Evolutionary conservation across 2,113 vertebrate species (phyloP).

Genomic region (Limanda limanda): DNA sequence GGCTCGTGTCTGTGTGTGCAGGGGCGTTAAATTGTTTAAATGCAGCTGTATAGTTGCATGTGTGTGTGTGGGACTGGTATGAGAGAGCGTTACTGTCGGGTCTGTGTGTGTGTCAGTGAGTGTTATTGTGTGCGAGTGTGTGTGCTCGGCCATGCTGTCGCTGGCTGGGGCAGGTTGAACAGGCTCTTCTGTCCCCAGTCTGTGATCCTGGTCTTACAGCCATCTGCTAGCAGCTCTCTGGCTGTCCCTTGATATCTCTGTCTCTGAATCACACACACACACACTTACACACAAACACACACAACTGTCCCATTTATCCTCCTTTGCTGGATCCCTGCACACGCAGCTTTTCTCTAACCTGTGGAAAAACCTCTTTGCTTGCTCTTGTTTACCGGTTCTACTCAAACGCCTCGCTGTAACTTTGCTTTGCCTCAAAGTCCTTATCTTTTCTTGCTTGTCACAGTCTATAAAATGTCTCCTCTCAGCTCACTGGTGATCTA

Average conservation of each 20-base stretch:
- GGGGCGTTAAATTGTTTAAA: slow-evolving; percentile 12
- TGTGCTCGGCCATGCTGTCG: slow-evolving; percentile 24
- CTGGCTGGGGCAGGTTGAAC: slow-evolving; percentile 51
- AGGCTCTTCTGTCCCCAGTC: slow-evolving; percentile 52
- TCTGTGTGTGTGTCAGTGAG: background rate
- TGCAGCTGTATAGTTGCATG: background rate
- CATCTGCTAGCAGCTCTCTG: slow-evolving; percentile 69
- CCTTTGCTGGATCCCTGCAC: background rate
- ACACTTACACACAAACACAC: background rate
- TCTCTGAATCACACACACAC: slow-evolving; percentile 3
- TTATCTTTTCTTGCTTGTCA: background rate
- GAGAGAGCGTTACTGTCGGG: background rate
- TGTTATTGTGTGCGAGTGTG: background rate
- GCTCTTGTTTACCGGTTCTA: background rate
- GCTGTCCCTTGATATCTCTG: slow-evolving; percentile 27
- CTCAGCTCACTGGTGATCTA: background rate
- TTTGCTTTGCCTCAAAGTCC: background rate
- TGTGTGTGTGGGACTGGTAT: background rate
- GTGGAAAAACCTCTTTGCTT: background rate
- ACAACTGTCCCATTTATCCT: background rate
- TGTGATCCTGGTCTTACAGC: slow-evolving; percentile 63
- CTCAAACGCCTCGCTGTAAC: background rate
- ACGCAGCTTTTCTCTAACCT: slow-evolving; percentile 12
- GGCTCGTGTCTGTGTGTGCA: slow-evolving; percentile 6
- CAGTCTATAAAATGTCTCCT: slow-evolving; percentile 4